phyloP scores from a whole-genome alignment of 1,140 invertebrate genomes.

The Steinernema feltiae region DNA sequence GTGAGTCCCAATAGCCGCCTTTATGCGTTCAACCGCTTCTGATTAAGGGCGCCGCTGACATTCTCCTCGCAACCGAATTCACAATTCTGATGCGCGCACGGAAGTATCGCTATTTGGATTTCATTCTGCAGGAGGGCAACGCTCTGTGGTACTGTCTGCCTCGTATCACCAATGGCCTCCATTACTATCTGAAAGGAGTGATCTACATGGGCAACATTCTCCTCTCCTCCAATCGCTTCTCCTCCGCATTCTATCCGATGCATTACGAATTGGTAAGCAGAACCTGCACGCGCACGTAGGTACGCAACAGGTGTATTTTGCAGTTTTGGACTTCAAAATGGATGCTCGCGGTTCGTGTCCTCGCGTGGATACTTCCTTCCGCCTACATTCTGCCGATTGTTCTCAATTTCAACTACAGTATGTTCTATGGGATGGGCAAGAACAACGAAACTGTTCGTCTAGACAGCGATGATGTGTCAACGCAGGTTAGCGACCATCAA shows the following conservation, averaged over 20 bases:
- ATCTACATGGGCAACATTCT: constrained; percentile 6
- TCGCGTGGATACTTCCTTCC: neutral
- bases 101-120: neutral
- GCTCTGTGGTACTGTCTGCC: neutral
- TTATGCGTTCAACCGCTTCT: neutral
- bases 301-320: neutral
- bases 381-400: neutral
- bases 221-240: neutral
- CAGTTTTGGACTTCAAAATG: neutral
- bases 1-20: neutral
- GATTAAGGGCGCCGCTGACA: neutral
- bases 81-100: neutral
- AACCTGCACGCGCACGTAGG: too few species aligned
- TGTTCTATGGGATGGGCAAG: neutral
- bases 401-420: neutral
- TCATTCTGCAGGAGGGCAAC: neutral
- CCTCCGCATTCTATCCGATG: neutral
- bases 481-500: neutral
- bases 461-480: neutral
- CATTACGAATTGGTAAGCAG: neutral
- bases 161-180: neutral
- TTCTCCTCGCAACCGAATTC: neutral
- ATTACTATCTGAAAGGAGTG: neutral
- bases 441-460: neutral
- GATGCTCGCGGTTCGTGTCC: neutral